Conservation (phyloP, 2,797 vertebrate species). For the Alauda arvensis region DNA sequence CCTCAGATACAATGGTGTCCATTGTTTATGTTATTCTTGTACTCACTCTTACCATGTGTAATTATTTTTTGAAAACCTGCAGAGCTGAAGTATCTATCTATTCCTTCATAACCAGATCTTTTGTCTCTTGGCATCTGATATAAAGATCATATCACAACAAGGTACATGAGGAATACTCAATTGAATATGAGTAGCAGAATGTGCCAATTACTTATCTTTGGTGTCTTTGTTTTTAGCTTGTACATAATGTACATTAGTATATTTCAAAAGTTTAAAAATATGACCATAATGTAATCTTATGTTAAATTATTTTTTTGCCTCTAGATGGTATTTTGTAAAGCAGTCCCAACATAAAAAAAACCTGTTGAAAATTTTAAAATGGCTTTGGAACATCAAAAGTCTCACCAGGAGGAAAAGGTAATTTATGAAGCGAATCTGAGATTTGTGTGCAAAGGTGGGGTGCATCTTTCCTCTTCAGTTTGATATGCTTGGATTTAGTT, state of each 20-base stretch:
- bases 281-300: background rate
- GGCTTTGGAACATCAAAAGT: background rate
- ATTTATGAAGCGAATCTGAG: background rate
- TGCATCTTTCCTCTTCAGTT: background rate
- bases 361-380: background rate
- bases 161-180: background rate
- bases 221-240: background rate
- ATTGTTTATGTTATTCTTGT: background rate
- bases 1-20: background rate
- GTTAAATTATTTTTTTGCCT: background rate
- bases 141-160: background rate
- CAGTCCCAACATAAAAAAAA: background rate
- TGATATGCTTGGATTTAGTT: background rate
- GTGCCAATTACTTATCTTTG: background rate
- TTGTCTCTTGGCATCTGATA: background rate
- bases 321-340: background rate
- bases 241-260: background rate
- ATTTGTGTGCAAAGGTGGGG: fast-evolving
- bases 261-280: background rate
- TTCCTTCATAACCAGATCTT: background rate
- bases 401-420: background rate
- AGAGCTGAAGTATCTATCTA: background rate
- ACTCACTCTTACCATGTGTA: background rate
- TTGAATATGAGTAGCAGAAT: background rate
- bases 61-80: background rate